These are phyloP conservation scores for Hyposoter dolosus DNA, from an alignment of 2,888 invertebrate genomes.

Conservation along the genomic window DNA sequence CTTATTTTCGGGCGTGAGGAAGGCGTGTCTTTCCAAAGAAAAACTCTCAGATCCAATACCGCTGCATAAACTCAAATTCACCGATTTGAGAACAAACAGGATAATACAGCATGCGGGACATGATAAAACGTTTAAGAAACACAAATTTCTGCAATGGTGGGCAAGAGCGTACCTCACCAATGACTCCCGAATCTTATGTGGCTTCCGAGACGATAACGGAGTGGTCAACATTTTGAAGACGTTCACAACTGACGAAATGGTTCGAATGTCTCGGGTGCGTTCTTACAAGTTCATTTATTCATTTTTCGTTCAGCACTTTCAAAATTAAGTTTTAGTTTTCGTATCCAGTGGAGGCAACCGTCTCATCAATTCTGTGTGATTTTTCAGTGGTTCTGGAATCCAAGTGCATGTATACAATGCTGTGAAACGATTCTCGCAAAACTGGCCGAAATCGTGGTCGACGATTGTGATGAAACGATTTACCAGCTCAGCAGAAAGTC, in stretches of 20 bases:
- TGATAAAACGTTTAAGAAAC: slow-evolving; percentile 86
- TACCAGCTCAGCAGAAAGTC: slow-evolving; percentile 74
- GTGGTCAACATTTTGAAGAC: slow-evolving; percentile 87
- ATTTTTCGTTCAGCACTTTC: neutral
- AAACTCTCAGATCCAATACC: slow-evolving; percentile 70
- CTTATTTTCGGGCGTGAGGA: slow-evolving; percentile 92
- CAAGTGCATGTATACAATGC: slow-evolving; percentile 89
- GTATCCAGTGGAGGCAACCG: neutral
- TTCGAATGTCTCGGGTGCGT: slow-evolving; percentile 84
- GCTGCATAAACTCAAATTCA: slow-evolving; percentile 85
- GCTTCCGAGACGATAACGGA: slow-evolving; percentile 89
- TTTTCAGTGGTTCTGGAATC: slow-evolving; percentile 86
- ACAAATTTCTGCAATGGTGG: slow-evolving; percentile 90
- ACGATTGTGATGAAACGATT: slow-evolving; percentile 74
- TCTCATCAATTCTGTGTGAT: neutral
- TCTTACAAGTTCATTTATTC: neutral
- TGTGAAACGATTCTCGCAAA: slow-evolving; percentile 88
- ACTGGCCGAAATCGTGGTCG: slow-evolving; percentile 84
- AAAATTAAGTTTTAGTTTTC: too few species aligned
- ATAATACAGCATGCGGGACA: slow-evolving; percentile 86
- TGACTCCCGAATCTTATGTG: slow-evolving; percentile 89
- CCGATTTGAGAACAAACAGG: slow-evolving; percentile 90
- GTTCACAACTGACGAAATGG: slow-evolving; percentile 86
- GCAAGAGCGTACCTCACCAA: slow-evolving; percentile 91
- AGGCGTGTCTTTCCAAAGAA: slow-evolving; percentile 86